These are phyloP conservation scores for Acrobasis suavella DNA, from an alignment of 2,888 invertebrate genomes.

Conservation along the genomic window DNA sequence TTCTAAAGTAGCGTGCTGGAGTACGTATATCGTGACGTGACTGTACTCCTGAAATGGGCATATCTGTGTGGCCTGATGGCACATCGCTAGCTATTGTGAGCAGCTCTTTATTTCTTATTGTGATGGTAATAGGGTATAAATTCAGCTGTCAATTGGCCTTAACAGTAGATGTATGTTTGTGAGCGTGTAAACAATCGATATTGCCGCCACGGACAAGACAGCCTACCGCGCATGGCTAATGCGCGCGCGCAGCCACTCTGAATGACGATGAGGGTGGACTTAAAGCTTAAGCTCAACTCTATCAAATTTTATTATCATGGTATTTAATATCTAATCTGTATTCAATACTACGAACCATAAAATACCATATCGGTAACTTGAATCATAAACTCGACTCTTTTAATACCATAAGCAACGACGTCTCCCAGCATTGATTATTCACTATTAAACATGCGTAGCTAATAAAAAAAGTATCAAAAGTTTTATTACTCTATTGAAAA, in stretches of 20 bases:
- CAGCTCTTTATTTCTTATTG: slow-evolving; percentile 41
- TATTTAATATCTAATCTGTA: slow-evolving; percentile 67
- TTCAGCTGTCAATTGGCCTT: slow-evolving; percentile 51
- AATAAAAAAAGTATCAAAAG: background rate
- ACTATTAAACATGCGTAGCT: background rate
- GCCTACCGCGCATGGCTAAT: slow-evolving; percentile 71
- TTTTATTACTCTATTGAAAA: background rate
- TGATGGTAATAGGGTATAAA: slow-evolving; percentile 50
- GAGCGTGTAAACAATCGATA: slow-evolving; percentile 72
- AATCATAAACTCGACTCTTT: slow-evolving; percentile 6
- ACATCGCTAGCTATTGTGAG: slow-evolving; percentile 29
- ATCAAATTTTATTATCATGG: slow-evolving; percentile 61
- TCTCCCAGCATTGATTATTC: background rate
- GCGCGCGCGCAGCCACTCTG: slow-evolving; percentile 59
- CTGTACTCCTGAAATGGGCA: slow-evolving; percentile 73
- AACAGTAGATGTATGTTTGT: slow-evolving; percentile 51
- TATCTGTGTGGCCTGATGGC: slow-evolving; percentile 64
- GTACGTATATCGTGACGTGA: slow-evolving; percentile 77
- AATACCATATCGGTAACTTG: slow-evolving; percentile 15
- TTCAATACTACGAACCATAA: slow-evolving; percentile 53
- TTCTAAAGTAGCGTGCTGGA: slow-evolving; percentile 62
- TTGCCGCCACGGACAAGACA: slow-evolving; percentile 56
- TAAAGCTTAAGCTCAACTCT: slow-evolving; percentile 54
- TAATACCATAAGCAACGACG: background rate
- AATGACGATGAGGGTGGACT: slow-evolving; percentile 69